A percentile compares a stretch with the other conserved stretches of the same genome.
Conservation (phyloP, 2,888 invertebrate genomes). For the Epistrophe eligans region DNA sequence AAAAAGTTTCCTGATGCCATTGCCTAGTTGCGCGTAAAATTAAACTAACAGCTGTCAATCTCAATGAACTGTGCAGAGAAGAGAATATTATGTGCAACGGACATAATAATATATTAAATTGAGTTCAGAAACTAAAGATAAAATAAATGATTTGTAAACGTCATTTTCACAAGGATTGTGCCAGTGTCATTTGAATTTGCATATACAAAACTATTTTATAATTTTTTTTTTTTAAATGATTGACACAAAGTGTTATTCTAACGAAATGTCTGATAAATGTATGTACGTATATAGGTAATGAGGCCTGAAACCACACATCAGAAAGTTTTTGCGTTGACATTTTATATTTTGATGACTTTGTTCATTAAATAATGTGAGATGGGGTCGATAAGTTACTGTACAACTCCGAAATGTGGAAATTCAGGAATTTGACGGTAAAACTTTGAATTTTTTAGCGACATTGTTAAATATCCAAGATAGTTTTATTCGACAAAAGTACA, state of each 20-base stretch:
- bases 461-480: no score
- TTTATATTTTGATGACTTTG: background rate
- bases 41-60: slow-evolving; percentile 68
- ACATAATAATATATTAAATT: background rate
- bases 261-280: background rate
- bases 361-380: no score
- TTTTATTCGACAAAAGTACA: no score
- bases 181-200: background rate
- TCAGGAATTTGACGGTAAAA: no score
- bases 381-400: no score
- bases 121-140: slow-evolving; percentile 5
- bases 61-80: slow-evolving; percentile 31
- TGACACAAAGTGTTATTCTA: background rate
- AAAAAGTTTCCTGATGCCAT: slow-evolving; percentile 40
- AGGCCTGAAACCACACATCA: background rate
- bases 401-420: no score
- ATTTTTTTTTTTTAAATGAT: background rate
- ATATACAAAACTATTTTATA: background rate
- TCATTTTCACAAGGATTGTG: background rate
- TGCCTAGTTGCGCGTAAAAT: slow-evolving; percentile 64
- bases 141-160: slow-evolving; percentile 1
- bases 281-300: background rate
- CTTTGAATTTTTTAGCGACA: no score
- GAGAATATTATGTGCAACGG: background rate
- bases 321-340: background rate